Conservation (phyloP, 2,888 invertebrate species). For the Netelia fuscicornis region DNA sequence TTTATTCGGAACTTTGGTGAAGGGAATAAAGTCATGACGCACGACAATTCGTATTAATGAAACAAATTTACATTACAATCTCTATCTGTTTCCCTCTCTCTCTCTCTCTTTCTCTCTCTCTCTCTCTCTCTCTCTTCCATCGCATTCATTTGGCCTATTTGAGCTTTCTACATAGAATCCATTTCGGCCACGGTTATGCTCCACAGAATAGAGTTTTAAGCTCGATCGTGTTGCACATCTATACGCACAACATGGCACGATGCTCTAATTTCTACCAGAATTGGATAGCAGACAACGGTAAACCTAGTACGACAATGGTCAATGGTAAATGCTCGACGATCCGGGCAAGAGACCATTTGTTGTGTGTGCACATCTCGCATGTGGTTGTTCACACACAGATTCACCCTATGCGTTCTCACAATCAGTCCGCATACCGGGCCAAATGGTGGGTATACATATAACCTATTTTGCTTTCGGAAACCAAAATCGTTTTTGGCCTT, state of each 20-base stretch:
- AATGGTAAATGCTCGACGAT: conserved; percentile 43
- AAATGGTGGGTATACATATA: conserved; percentile 5
- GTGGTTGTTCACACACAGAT: conserved; percentile 44
- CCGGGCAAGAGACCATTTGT: conserved; percentile 39
- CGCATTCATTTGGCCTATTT: conserved; percentile 35
- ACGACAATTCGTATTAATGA: not conserved
- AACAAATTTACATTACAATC: not conserved
- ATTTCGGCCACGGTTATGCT: conserved; percentile 8
- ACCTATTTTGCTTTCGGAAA: conserved; percentile 52
- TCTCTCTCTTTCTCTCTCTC: no score
- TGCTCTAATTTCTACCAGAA: conserved; percentile 57
- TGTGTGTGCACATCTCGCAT: conserved; percentile 24
- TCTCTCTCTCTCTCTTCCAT: conserved; percentile 4
- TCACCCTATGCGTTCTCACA: conserved; percentile 13
- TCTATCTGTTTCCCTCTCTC: not conserved
- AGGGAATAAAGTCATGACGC: not conserved
- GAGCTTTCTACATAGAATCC: conserved; percentile 33
- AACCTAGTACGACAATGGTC: conserved; percentile 57
- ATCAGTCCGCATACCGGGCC: not conserved
- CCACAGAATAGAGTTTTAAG: conserved; percentile 20
- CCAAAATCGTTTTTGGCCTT: conserved; percentile 30
- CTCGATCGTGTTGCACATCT: conserved; percentile 9
- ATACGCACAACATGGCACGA: conserved; percentile 34
- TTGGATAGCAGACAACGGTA: conserved; percentile 59
- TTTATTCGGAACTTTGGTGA: no score